Evolutionary conservation across 2,113 vertebrate species (phyloP).

Genomic region (Spizaetus ornatus): DNA sequence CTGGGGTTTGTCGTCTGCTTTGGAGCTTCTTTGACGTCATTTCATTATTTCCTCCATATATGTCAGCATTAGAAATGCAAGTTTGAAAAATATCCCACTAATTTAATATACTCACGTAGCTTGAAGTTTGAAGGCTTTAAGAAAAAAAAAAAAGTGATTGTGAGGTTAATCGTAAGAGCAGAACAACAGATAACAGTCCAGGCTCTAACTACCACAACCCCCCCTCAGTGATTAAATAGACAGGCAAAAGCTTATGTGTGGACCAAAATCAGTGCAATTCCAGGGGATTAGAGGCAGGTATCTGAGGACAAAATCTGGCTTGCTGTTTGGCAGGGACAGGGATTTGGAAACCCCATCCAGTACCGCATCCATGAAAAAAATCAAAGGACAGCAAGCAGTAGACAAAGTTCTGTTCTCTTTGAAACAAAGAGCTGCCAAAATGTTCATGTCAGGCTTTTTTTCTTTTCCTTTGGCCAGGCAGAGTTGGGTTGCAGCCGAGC

Average conservation of each 20-base stretch:
- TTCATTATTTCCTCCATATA: background rate
- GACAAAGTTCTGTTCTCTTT: background rate
- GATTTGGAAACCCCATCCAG: background rate
- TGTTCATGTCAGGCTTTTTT: background rate
- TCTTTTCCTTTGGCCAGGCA: background rate
- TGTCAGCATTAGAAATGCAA: background rate
- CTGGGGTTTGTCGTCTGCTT: background rate
- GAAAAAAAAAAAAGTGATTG: background rate
- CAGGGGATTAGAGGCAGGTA: background rate
- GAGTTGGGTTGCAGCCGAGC: background rate
- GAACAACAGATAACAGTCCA: background rate
- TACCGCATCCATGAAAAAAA: background rate
- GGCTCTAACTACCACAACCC: background rate
- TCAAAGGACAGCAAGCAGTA: background rate
- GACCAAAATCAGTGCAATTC: background rate
- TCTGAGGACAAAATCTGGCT: background rate
- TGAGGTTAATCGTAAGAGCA: background rate
- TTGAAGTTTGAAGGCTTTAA: background rate
- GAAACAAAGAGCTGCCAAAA: conserved; percentile 11
- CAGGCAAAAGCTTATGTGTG: background rate
- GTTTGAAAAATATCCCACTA: background rate
- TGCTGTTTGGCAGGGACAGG: background rate
- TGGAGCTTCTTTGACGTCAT: background rate
- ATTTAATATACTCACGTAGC: background rate
- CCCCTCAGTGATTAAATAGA: background rate